A percentile compares a stretch with the other conserved stretches of the same genome.
These are phyloP conservation scores for Dryobates pubescens DNA, from an alignment of 2,797 vertebrate species.

Conservation along the genomic window DNA sequence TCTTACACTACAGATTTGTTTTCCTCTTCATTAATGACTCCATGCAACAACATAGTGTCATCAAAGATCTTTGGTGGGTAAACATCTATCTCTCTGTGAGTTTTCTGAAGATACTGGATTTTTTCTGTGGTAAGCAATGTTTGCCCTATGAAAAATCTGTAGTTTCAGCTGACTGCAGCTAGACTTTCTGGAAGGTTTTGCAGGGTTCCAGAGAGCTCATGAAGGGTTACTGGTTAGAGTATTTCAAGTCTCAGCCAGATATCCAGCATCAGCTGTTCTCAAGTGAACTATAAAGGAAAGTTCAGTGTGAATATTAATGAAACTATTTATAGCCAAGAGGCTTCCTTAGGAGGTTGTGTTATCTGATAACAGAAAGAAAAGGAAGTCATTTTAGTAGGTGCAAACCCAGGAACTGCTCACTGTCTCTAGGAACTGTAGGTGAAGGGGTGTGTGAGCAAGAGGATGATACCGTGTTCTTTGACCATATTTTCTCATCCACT, in stretches of 20 bases:
- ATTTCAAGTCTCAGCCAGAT: neutral
- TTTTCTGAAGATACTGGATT: neutral
- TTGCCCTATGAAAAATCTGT: neutral
- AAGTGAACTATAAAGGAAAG: neutral
- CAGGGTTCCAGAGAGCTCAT: neutral
- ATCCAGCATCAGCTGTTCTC: neutral
- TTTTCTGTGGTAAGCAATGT: neutral
- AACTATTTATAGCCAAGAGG: neutral
- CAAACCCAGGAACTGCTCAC: neutral
- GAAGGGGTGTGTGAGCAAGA: neutral
- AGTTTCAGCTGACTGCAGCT: neutral
- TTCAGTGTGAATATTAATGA: neutral
- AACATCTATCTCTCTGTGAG: neutral
- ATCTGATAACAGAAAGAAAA: neutral
- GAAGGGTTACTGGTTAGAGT: neutral
- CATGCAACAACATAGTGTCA: fast-evolving
- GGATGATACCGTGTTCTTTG: neutral
- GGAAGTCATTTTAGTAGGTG: neutral
- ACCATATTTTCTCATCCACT: neutral
- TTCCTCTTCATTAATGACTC: neutral
- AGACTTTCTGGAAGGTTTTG: neutral
- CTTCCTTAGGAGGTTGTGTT: neutral
- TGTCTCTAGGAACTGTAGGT: neutral
- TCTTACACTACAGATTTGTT: neutral
- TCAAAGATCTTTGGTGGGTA: neutral